Conservation (phyloP, 2,113 vertebrate genomes). For the Gila orcuttii region DNA sequence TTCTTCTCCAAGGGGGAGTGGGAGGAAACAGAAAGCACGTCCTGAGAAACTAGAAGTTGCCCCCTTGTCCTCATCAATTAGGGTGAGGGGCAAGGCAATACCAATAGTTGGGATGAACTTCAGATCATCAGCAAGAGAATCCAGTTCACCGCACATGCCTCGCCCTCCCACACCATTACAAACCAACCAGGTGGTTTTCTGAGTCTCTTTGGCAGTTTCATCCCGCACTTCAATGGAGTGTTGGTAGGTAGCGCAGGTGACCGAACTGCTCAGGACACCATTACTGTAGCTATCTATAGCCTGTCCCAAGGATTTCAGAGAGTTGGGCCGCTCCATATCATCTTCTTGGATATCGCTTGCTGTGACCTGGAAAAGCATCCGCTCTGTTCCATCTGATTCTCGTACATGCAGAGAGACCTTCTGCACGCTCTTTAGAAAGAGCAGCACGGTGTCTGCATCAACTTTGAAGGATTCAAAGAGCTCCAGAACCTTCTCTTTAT, state of each 20-base stretch:
- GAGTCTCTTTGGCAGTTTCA: slow-evolving; percentile 82
- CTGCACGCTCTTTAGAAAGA: slow-evolving; percentile 95
- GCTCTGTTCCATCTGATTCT: slow-evolving; percentile 87
- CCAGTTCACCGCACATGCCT: slow-evolving; percentile 87
- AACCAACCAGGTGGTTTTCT: slow-evolving; percentile 89
- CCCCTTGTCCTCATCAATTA: slow-evolving; percentile 76
- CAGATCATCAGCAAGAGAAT: slow-evolving; percentile 91
- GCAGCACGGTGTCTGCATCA: slow-evolving; percentile 92
- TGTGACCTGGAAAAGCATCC: slow-evolving; percentile 88
- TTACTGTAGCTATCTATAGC: slow-evolving; percentile 90
- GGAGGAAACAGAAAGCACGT: slow-evolving; percentile 96
- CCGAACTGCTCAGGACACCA: slow-evolving; percentile 77
- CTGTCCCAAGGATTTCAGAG: slow-evolving; percentile 83
- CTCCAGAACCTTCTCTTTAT: slow-evolving; percentile 94
- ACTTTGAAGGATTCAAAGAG: slow-evolving; percentile 95
- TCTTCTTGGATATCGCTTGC: slow-evolving; percentile 82
- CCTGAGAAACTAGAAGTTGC: slow-evolving; percentile 85
- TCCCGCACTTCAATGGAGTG: slow-evolving; percentile 87
- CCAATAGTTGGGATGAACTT: slow-evolving; percentile 94
- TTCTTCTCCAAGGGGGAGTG: slow-evolving; percentile 93
- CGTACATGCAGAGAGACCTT: slow-evolving; percentile 89
- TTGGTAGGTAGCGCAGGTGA: slow-evolving; percentile 92
- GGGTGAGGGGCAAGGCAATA: slow-evolving; percentile 85
- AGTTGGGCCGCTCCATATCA: slow-evolving; percentile 84
- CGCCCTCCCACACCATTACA: slow-evolving; percentile 93